Percentiles rank a stretch among this genome's conserved stretches.
phyloP scores from a whole-genome alignment of 2,888 invertebrate species.

The Eueremaeus valkanovi region DNA sequence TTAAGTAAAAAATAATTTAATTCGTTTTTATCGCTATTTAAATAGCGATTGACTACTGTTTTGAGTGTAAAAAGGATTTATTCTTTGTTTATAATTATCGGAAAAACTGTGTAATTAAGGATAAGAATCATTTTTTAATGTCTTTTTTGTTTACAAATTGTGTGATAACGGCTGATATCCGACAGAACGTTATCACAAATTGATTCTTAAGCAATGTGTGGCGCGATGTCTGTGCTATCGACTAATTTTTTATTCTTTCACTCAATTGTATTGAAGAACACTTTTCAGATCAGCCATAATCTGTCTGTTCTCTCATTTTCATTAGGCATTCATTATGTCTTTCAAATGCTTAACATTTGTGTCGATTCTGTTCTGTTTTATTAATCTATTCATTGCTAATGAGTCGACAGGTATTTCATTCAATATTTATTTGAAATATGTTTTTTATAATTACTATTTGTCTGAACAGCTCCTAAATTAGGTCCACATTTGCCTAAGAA shows the following conservation, averaged over 20 bases:
- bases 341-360: background rate
- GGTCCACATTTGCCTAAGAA: background rate
- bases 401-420: background rate
- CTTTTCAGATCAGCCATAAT: background rate
- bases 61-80: too few relatives aligned
- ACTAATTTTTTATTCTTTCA: background rate
- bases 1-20: background rate
- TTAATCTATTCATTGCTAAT: background rate
- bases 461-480: background rate
- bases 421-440: background rate
- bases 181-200: background rate
- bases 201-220: conserved; percentile 12
- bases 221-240: background rate
- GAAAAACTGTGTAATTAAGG: too few relatives aligned
- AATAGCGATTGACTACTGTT: too few relatives aligned
- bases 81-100: too few relatives aligned
- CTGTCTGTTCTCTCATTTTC: background rate
- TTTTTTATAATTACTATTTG: background rate
- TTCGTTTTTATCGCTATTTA: background rate
- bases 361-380: background rate
- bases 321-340: background rate
- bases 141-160: conserved; percentile 39
- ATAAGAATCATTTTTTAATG: conserved; percentile 5
- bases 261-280: background rate
- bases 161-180: conserved; percentile 24